Percentiles rank a stretch among this genome's conserved stretches.
These are phyloP conservation scores for Tylochromis polylepis DNA, from an alignment of 2,113 vertebrate genomes.

Conservation along the genomic window DNA sequence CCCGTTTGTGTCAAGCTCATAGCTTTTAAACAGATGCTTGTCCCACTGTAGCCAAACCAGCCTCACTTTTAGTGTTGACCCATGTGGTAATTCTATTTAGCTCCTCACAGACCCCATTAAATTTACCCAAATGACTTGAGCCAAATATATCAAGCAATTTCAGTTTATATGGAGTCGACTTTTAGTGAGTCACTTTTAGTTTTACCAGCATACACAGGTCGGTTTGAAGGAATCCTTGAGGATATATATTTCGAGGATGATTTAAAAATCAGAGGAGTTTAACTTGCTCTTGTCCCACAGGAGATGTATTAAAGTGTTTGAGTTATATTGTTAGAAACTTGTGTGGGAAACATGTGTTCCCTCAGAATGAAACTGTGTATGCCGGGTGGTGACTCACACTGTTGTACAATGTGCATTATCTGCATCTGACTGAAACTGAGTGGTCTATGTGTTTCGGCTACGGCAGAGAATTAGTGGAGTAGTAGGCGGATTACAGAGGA, in stretches of 20 bases:
- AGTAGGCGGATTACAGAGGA: conserved; percentile 47
- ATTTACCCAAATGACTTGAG: conserved; percentile 54
- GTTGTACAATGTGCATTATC: not conserved
- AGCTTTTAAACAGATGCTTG: conserved; percentile 73
- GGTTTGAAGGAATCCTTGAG: conserved; percentile 45
- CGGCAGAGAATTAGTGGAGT: not conserved
- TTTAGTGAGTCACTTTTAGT: conserved; percentile 65
- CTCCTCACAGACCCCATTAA: conserved; percentile 69
- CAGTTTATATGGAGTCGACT: conserved; percentile 62
- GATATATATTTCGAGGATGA: conserved; percentile 56
- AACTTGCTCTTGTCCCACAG: conserved; percentile 11
- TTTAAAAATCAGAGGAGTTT: conserved; percentile 42
- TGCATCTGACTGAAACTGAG: conserved; percentile 6
- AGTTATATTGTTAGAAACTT: conserved; percentile 58
- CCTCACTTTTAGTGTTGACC: conserved; percentile 70
- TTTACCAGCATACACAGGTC: conserved; percentile 54
- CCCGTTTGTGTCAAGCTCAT: conserved; percentile 30
- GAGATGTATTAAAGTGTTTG: conserved; percentile 54
- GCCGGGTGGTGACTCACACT: not conserved
- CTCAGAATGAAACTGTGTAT: conserved; percentile 9
- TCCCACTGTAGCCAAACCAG: conserved; percentile 65
- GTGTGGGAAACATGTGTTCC: conserved; percentile 55
- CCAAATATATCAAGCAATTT: conserved; percentile 73
- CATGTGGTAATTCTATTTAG: conserved; percentile 69
- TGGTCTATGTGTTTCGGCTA: conserved; percentile 10